Base-by-base conservation (phyloP, 2,888 invertebrate species). In the Eupeodes latifasciatus region DNA sequence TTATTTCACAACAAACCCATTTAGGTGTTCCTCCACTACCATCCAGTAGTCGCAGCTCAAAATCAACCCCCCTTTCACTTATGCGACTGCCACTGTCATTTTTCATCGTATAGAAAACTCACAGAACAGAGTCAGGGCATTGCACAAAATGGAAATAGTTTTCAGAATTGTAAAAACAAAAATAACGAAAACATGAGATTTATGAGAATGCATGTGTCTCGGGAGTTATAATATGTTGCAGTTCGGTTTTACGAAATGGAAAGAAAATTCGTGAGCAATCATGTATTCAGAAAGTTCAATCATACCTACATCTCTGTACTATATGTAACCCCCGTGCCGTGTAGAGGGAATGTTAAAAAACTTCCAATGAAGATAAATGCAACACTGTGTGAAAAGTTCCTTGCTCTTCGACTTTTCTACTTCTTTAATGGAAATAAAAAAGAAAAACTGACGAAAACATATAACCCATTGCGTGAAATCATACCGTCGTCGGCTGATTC, bases 1-100 rank as follows among this genome's bases (percentile, higher is more conserved):
- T 85, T 88, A 88, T 88, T 71, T 88, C 78, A 85, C 84, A 88
- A 71, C 62, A 75, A 36, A 81, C 79, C 71, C 57, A 61, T 71
- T 76, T 85, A 62, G 69, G 53, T 74, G 75, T 69, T 66, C 51
- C 64, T 44, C 55, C 36, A 74, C n/a, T 36, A 14, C 40, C 7
- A 51, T n/a, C 67, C 53, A 44, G 14, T 62, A 72, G n/a, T 10
- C 5, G 0, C 7, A 36, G 9, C 34, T 59, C 27, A 57, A n/a
- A 61, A 53, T 27, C 27, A 27, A 27, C 27, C 44, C 19, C 55
- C 16, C 59, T n/a, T 3, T 27, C 27, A 9, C 47, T 27, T 16
- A 16, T 47, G 16, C 57, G 55, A 71, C 44, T 27, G 5, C 72
- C 14, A 51, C 51, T 62, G 49, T 75, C 75, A 7, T 51, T 66